Conservation (phyloP, 2,797 vertebrate species). For the Esox lucius region DNA sequence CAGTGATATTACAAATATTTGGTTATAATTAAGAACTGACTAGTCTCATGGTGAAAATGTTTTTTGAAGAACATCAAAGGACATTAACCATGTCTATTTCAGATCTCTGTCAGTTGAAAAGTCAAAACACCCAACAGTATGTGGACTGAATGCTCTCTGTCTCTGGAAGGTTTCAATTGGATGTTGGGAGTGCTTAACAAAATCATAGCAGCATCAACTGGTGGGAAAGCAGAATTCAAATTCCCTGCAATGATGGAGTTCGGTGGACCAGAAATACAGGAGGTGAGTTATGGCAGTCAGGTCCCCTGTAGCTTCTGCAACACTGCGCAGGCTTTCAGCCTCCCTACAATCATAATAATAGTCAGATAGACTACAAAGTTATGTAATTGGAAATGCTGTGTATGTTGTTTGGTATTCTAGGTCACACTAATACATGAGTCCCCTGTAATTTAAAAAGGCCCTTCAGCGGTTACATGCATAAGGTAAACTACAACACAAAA, state of each 20-base stretch:
- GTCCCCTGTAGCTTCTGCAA: neutral
- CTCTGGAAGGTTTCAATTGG: slow-evolving; percentile 72
- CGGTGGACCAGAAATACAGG: slow-evolving; percentile 47
- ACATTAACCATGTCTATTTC: neutral
- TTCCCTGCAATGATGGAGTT: slow-evolving; percentile 67
- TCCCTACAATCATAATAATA: neutral
- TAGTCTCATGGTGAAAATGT: neutral
- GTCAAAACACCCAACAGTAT: neutral
- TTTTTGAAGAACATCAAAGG: neutral
- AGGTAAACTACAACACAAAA: too few species aligned
- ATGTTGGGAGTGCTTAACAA: slow-evolving; percentile 65
- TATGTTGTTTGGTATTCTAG: neutral
- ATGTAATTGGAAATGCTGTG: neutral
- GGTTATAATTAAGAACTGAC: neutral
- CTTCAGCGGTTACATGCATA: neutral
- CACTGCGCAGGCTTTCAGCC: neutral
- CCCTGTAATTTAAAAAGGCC: too few species aligned
- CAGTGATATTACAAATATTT: neutral
- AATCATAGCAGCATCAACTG: slow-evolving; percentile 51
- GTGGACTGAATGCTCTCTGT: neutral
- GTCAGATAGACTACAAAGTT: neutral
- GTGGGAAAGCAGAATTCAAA: slow-evolving; percentile 22
- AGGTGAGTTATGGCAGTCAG: slow-evolving; percentile 19
- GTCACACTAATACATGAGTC: neutral
- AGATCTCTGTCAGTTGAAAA: neutral